Percentiles rank a stretch among this genome's conserved stretches.
Evolutionary conservation across 2,888 invertebrate species (phyloP).

Genomic region (Liposcelis brunnea): DNA sequence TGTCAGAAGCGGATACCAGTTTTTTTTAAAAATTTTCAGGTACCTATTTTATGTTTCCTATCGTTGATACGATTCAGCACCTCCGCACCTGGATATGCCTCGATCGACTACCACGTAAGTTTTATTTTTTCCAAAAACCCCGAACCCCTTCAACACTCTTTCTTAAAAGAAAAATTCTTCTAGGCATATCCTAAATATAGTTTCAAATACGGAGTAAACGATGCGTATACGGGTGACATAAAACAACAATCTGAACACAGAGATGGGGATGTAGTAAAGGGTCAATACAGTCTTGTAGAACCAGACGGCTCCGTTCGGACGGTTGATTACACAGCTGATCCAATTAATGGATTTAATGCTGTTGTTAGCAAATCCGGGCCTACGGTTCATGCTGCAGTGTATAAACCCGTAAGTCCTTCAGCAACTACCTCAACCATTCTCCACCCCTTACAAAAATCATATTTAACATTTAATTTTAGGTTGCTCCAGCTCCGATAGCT

Average conservation of each 20-base stretch:
- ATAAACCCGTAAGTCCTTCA: neutral
- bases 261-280: constrained; percentile 44
- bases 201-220: constrained; percentile 4
- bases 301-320: constrained; percentile 35
- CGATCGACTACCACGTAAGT: neutral
- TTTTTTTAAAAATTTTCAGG: too few species aligned
- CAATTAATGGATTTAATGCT: constrained; percentile 39
- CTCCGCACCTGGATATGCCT: neutral
- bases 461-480: constrained; percentile 5
- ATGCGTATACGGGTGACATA: constrained; percentile 31
- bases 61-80: too few species aligned
- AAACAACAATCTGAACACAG: constrained; percentile 47
- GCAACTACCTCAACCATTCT: neutral
- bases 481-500: neutral
- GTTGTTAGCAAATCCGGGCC: constrained; percentile 36
- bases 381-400: constrained; percentile 26
- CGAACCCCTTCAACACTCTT: neutral
- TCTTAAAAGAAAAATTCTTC: neutral
- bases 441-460: neutral
- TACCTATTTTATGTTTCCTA: too few species aligned
- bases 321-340: constrained; percentile 39
- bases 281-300: constrained; percentile 35
- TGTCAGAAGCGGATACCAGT: too few species aligned
- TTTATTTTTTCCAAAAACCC: neutral
- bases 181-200: constrained; percentile 6